Conservation (phyloP, 2,888 invertebrate species). For the Caenorhabditis auriculariae region DNA sequence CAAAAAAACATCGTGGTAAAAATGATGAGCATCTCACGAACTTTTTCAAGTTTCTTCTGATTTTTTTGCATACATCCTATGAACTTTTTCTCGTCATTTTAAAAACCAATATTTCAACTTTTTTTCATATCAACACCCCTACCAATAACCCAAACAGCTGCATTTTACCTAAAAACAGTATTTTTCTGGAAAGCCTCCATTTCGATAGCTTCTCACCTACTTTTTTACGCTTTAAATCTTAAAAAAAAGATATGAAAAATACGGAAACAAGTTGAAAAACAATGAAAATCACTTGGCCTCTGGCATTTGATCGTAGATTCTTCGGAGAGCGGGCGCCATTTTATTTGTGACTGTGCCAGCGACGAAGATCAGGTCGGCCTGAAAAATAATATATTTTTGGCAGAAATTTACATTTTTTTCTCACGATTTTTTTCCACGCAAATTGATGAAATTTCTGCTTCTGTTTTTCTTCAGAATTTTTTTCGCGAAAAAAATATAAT, state of each 20-base stretch:
- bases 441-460: too few species aligned
- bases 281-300: slow-evolving; percentile 38
- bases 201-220: too few species aligned
- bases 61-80: neutral
- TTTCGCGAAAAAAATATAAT: too few species aligned
- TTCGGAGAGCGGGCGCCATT: slow-evolving; percentile 97
- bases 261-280: neutral
- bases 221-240: neutral
- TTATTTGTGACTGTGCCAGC: slow-evolving; percentile 98
- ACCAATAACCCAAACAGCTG: too few species aligned
- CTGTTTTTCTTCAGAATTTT: too few species aligned
- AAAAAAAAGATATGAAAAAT: neutral
- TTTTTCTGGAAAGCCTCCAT: too few species aligned
- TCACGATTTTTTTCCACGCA: neutral
- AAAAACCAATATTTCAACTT: too few species aligned
- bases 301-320: slow-evolving; percentile 69
- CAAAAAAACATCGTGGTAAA: too few species aligned
- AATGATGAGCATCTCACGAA: neutral
- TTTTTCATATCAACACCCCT: too few species aligned
- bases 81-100: too few species aligned
- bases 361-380: slow-evolving; percentile 95
- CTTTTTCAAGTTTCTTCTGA: neutral
- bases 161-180: too few species aligned
- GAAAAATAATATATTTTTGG: slow-evolving; percentile 66
- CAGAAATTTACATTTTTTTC: too few species aligned